Conservation (phyloP, 2,113 vertebrate genomes). For the Orycteropus afer region DNA sequence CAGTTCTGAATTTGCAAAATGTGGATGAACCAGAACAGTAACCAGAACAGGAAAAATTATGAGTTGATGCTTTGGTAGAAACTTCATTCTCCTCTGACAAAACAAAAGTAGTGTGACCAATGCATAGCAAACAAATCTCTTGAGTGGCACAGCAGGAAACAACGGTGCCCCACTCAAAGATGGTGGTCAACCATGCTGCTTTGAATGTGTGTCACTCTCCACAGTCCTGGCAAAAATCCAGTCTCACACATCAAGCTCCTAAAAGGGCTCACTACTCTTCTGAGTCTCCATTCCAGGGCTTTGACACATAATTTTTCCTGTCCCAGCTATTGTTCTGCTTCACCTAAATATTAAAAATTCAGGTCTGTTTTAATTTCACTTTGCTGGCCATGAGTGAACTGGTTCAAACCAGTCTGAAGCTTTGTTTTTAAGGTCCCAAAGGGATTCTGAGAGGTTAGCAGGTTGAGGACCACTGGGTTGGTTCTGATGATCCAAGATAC, state of each 20-base stretch:
- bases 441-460: rapidly evolving
- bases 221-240: too few relatives aligned
- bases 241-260: too few relatives aligned
- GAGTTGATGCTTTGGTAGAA: not conserved
- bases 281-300: not conserved
- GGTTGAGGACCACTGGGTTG: not conserved
- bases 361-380: not conserved
- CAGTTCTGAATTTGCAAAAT: not conserved
- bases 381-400: not conserved
- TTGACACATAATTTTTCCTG: not conserved
- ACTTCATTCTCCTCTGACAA: not conserved
- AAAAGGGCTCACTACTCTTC: not conserved
- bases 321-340: not conserved
- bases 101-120: not conserved
- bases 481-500: not conserved
- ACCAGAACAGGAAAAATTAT: not conserved
- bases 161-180: not conserved
- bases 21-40: not conserved
- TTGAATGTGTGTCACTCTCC: not conserved
- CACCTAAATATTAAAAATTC: not conserved
- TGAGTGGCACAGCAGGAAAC: not conserved
- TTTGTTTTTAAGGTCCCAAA: not conserved
- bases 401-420: not conserved
- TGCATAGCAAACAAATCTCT: not conserved
- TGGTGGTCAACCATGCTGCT: not conserved